Evolutionary conservation across 1,140 invertebrate species (phyloP), one percentile per base, ranked within the genome.

Genomic region (Polyergus mexicanus): DNA sequence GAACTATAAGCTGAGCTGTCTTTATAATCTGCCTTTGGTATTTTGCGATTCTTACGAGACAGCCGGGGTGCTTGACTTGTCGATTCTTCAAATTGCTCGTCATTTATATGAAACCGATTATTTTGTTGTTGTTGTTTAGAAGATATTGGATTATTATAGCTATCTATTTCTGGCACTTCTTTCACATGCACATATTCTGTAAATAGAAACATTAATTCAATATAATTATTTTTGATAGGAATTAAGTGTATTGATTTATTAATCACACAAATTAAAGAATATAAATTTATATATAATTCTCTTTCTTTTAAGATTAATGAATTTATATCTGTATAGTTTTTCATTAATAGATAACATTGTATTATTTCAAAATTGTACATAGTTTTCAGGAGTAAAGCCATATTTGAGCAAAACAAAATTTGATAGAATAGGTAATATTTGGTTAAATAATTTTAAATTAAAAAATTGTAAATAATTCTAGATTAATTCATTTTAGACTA

Each of bases 151-250:
- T 51, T 35, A 35, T 28, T 56, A 16, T 91, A 86, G 16, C 78
- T 83, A 0, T 88, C 86, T 16, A 88, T 71, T 38, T 92, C 89
- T 8, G 91, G 88, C 3, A 87, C 86, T 85, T 90, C 90, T 35
- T 89, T 90, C 28, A 72, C 41, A 3, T 88, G 91, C 0, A 80
- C 65, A 19, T 90, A 92, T 62, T 88, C 92, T 93, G 66, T 35
- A 90, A 89, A n/a, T 35, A 65, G 51, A 80, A 83, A 58, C 0
- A 41, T 35, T 56, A 28, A 58, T 28, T 78, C 22, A 25, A 44
- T 63, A 32, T 75, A 75, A 54, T 19, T 71, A 71, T 35, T 35
- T 1, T 22, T 8, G 11, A 35, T 35, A 68, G 10, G 28, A n/a
- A 47, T 3, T 19, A 13, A 72, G 10, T 10, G 13, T 32, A 35